A percentile compares a stretch with the other conserved stretches of the same genome.
Evolutionary conservation across 1,140 invertebrate genomes (phyloP).

Genomic region (Ips typographus): DNA sequence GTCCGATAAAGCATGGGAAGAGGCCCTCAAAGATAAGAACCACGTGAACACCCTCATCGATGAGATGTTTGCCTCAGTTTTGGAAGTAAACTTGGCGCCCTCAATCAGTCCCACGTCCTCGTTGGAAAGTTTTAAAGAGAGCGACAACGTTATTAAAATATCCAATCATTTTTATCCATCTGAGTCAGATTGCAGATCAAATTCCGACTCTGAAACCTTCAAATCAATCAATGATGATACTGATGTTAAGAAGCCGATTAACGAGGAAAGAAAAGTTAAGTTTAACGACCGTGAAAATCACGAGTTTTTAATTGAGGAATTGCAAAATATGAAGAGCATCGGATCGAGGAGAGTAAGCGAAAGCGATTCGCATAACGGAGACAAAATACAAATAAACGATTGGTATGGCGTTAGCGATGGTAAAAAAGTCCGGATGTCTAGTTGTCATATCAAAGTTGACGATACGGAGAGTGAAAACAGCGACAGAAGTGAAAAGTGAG

Average conservation of each 20-base stretch:
- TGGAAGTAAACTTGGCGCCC: conserved; percentile 38
- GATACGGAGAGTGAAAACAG: conserved; percentile 35
- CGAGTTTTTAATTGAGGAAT: conserved; percentile 60
- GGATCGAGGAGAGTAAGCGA: conserved; percentile 43
- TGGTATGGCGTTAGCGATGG: conserved; percentile 53
- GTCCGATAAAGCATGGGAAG: conserved; percentile 6
- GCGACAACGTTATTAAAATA: conserved; percentile 22
- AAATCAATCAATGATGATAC: background rate
- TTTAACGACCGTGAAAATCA: conserved; percentile 60
- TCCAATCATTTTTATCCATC: conserved; percentile 12
- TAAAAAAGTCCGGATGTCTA: conserved; percentile 52
- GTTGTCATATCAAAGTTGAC: conserved; percentile 54
- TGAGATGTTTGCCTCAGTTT: conserved; percentile 50
- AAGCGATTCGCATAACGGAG: conserved; percentile 37
- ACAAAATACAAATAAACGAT: conserved; percentile 53
- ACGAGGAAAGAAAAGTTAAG: conserved; percentile 48
- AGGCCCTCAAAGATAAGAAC: conserved; percentile 42
- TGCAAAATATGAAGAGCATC: conserved; percentile 57
- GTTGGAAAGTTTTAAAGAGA: conserved; percentile 20
- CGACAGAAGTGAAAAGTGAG: conserved; percentile 40
- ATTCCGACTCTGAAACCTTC: conserved; percentile 7
- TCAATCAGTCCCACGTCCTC: conserved; percentile 22
- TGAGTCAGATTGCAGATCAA: background rate
- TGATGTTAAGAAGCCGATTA: conserved; percentile 32
- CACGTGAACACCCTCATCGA: conserved; percentile 50